Conservation (phyloP, 1,140 invertebrate species). For the Anadara kagoshimensis region DNA sequence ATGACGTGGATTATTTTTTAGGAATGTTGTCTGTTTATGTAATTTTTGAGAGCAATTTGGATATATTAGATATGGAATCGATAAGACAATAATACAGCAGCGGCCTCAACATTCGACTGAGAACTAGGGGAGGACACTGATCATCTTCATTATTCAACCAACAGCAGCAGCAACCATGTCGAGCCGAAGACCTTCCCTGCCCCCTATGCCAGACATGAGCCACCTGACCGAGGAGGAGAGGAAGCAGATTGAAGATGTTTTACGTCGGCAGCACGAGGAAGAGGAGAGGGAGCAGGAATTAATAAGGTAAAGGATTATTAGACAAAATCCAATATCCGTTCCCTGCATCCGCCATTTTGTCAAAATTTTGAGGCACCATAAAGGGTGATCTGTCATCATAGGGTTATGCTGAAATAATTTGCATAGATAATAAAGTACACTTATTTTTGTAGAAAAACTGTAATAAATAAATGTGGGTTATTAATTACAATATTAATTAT, state of each 20-base stretch:
- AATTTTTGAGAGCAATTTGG: not conserved
- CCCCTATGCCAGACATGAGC: slow-evolving; percentile 92
- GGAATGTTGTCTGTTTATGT: not conserved
- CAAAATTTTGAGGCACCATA: no score
- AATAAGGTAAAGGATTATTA: slow-evolving; percentile 58
- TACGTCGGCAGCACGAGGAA: slow-evolving; percentile 96
- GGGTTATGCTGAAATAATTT: no score
- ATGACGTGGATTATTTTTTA: slow-evolving; percentile 1
- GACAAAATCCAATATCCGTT: no score
- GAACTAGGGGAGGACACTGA: not conserved
- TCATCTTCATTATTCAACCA: not conserved
- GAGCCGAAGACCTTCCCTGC: slow-evolving; percentile 66
- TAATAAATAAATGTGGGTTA: no score
- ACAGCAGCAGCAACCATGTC: slow-evolving; percentile 38
- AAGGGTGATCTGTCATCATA: no score
- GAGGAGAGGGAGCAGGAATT: slow-evolving; percentile 88
- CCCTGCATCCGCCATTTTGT: no score
- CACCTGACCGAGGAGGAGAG: slow-evolving; percentile 98
- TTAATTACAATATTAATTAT: no score
- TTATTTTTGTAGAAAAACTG: no score
- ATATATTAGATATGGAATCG: slow-evolving; percentile 1
- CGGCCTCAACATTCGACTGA: slow-evolving; percentile 4
- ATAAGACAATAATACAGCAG: not conserved
- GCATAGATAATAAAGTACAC: no score
- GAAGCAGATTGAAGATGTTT: slow-evolving; percentile 96